These are phyloP conservation scores for Tethea ocularis DNA, from an alignment of 2,888 invertebrate species.

Conservation along the genomic window DNA sequence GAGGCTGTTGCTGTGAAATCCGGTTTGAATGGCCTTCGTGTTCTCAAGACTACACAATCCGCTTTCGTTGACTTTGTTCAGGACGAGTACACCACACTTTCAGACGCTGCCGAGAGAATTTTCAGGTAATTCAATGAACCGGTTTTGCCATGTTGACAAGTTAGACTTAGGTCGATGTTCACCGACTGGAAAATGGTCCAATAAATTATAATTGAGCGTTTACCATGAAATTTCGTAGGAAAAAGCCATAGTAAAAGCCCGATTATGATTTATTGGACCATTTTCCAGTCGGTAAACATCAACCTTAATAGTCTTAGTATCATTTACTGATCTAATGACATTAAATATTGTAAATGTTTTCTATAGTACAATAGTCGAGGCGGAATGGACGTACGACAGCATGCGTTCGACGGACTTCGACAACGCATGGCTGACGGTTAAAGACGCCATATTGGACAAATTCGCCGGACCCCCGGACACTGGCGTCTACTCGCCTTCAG, in stretches of 20 bases:
- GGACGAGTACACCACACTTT: constrained; percentile 90
- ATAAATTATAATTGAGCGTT: no score
- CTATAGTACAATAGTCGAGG: constrained; percentile 88
- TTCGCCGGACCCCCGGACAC: constrained; percentile 90
- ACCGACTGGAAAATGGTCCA: no score
- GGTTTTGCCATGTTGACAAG: no score
- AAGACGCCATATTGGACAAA: constrained; percentile 87
- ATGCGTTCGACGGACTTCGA: constrained; percentile 87
- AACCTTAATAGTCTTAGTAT: no score
- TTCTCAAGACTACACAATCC: constrained; percentile 92
- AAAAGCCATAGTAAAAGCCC: no score
- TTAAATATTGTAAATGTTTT: constrained; percentile 12
- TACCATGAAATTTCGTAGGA: no score
- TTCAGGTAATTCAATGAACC: constrained; percentile 82
- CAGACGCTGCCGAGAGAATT: constrained; percentile 90
- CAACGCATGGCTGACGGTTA: constrained; percentile 87
- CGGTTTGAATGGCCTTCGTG: constrained; percentile 87
- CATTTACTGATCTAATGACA: no score
- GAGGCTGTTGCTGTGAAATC: constrained; percentile 85
- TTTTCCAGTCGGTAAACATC: no score
- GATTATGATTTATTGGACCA: no score
- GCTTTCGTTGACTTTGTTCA: constrained; percentile 91
- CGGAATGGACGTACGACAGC: constrained; percentile 89
- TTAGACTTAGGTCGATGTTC: no score
- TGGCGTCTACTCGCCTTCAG: constrained; percentile 90